Conservation (phyloP, 2,888 invertebrate species). For the Stratiomys singularior region DNA sequence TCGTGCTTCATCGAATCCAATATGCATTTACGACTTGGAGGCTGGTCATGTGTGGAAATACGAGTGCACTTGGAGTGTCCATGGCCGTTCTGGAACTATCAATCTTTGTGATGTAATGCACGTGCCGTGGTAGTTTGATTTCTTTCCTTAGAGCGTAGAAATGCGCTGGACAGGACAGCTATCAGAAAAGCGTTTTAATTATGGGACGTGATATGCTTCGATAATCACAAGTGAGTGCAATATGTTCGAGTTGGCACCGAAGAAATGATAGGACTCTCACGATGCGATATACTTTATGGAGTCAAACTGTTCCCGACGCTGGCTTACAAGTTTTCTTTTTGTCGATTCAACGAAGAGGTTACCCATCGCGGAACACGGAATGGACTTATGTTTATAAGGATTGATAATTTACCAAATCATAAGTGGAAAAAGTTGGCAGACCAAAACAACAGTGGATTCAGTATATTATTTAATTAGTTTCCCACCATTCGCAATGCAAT, state of each 20-base stretch:
- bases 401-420: neutral
- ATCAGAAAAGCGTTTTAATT: constrained; percentile 40
- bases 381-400: neutral
- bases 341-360: neutral
- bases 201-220: constrained; percentile 38
- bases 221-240: neutral
- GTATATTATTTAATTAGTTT: neutral
- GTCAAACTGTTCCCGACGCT: neutral
- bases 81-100: constrained; percentile 32
- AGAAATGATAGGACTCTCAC: neutral
- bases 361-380: neutral
- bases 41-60: neutral
- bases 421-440: neutral
- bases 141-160: constrained; percentile 6
- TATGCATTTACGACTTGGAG: constrained; percentile 2
- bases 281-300: neutral
- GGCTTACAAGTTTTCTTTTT: neutral
- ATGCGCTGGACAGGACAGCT: constrained; percentile 27
- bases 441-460: neutral
- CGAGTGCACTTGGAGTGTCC: constrained; percentile 4
- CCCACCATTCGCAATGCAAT: neutral
- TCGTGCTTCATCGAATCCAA: neutral
- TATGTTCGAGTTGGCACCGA: neutral
- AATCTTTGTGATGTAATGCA: constrained; percentile 38
- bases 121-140: constrained; percentile 40